These are phyloP conservation scores for Spodoptera littoralis DNA, from an alignment of 2,888 invertebrate species.

Conservation along the genomic window DNA sequence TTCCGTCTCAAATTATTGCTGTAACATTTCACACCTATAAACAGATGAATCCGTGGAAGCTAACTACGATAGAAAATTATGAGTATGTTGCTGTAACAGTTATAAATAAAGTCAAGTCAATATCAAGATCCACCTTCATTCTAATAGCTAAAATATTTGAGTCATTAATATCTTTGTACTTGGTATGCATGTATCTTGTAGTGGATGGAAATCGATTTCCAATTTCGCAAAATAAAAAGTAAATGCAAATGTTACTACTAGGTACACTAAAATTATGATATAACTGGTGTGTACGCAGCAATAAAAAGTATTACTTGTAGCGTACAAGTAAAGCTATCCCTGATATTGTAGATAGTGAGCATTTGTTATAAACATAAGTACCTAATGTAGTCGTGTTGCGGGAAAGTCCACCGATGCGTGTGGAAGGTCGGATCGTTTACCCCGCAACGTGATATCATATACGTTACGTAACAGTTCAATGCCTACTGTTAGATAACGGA, in stretches of 20 bases:
- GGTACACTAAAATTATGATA: conserved; percentile 13
- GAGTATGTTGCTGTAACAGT: not conserved
- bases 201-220: not conserved
- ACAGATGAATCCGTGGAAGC: conserved; percentile 16
- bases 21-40: conserved; percentile 41
- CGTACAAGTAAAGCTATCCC: conserved; percentile 24
- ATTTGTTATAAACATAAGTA: conserved; percentile 57
- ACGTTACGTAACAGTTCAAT: conserved; percentile 78
- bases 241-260: conserved; percentile 4
- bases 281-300: conserved; percentile 7
- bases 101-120: not conserved
- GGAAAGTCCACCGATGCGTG: conserved; percentile 79
- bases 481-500: conserved; percentile 64
- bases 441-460: conserved; percentile 78
- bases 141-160: not conserved
- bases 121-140: too few species aligned
- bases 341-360: conserved; percentile 44
- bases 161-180: not conserved
- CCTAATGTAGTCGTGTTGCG: conserved; percentile 55
- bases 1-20: conserved; percentile 39
- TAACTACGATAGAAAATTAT: conserved; percentile 28
- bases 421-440: conserved; percentile 83
- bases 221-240: conserved; percentile 8
- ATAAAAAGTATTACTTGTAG: conserved; percentile 38
- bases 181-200: not conserved